Percentiles rank a stretch among this genome's conserved stretches.
Conservation (phyloP, 2,888 invertebrate species). For the Toxonevra muliebris region DNA sequence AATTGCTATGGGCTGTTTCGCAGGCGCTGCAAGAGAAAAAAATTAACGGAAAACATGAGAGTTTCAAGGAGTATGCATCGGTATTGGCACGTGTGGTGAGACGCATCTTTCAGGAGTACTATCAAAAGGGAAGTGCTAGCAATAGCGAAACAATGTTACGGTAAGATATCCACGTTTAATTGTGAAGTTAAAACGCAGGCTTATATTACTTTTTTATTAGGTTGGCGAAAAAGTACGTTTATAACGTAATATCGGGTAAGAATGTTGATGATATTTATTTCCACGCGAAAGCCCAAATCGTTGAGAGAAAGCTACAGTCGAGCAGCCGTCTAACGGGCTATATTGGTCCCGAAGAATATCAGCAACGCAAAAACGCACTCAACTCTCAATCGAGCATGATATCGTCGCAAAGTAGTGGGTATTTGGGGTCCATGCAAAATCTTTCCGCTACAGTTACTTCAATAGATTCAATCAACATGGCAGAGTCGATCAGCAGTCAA, state of each 20-base stretch:
- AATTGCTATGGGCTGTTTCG: conserved; percentile 83
- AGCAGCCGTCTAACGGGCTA: conserved; percentile 56
- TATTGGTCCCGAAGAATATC: conserved; percentile 61
- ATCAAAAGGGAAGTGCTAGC: conserved; percentile 72
- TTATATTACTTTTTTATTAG: conserved; percentile 61
- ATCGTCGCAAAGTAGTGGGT: conserved; percentile 28
- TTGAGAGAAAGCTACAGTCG: conserved; percentile 50
- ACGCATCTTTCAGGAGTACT: conserved; percentile 70
- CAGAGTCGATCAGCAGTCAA: conserved; percentile 45
- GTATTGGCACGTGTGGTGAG: conserved; percentile 75
- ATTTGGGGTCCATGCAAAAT: conserved; percentile 45
- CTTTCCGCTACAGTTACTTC: conserved; percentile 55
- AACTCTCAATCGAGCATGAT: conserved; percentile 27
- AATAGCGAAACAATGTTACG: conserved; percentile 82
- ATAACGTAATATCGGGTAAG: conserved; percentile 72
- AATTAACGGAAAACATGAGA: conserved; percentile 72
- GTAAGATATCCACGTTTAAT: conserved; percentile 51
- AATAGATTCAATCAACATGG: conserved; percentile 52
- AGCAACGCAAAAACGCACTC: conserved; percentile 50
- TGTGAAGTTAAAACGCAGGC: neutral
- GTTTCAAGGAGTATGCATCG: conserved; percentile 77
- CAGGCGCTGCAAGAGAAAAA: conserved; percentile 78
- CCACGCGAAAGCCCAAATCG: conserved; percentile 54
- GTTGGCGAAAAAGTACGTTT: conserved; percentile 73
- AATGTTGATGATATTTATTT: conserved; percentile 71